A percentile compares a stretch with the other conserved stretches of the same genome.
phyloP scores from a whole-genome alignment of 2,797 vertebrate species.

The Sitta carolinensis region DNA sequence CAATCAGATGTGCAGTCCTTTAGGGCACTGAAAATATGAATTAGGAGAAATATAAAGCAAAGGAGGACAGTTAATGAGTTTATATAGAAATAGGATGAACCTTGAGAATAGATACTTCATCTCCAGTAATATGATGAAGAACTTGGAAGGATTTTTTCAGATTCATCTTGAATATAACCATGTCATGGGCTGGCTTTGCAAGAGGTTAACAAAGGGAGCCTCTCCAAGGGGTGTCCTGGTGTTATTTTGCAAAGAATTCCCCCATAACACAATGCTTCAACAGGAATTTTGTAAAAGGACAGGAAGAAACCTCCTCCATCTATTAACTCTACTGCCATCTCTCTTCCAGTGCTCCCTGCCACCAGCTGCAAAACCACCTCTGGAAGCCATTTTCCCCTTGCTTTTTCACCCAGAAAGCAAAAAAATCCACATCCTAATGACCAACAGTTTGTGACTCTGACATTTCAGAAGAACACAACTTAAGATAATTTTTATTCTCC shows the following conservation, averaged over 20 bases:
- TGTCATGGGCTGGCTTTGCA: not conserved
- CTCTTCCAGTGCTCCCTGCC: not conserved
- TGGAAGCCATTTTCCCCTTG: not conserved
- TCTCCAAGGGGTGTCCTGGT: not conserved
- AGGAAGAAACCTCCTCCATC: not conserved
- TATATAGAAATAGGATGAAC: not conserved
- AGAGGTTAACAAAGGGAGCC: not conserved
- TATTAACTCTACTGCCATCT: not conserved
- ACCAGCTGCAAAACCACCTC: not conserved
- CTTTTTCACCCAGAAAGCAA: not conserved
- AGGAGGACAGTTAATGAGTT: not conserved
- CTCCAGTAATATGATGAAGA: not conserved
- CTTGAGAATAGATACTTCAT: not conserved
- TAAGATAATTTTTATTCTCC: not conserved
- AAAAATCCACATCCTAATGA: accelerated
- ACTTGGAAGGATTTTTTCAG: not conserved
- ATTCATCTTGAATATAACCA: not conserved
- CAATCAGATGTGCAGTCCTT: not conserved
- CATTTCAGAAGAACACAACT: not conserved
- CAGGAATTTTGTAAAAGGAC: not conserved
- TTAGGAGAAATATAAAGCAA: not conserved
- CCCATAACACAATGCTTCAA: not conserved
- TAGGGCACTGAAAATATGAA: not conserved
- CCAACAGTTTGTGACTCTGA: not conserved
- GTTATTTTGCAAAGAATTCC: not conserved